Conservation (phyloP, 2,888 invertebrate species). For the Neoascia interrupta region DNA sequence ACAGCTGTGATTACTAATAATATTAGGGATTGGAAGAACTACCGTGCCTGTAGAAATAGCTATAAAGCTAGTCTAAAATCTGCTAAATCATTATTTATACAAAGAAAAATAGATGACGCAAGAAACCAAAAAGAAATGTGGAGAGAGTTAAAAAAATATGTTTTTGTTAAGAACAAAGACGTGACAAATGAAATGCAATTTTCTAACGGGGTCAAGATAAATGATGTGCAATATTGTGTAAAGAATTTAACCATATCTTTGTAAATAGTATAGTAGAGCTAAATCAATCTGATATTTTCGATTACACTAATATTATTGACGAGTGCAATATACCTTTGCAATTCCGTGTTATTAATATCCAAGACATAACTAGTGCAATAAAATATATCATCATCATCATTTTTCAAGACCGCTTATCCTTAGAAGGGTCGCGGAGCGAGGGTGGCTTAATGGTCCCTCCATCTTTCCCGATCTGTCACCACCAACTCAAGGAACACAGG, state of each 20-base stretch:
- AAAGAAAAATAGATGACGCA: neutral
- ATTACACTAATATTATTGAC: neutral
- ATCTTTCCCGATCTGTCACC: too few species aligned
- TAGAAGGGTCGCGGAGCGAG: too few species aligned
- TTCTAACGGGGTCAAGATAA: neutral
- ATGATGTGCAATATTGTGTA: neutral
- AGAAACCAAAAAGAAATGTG: neutral
- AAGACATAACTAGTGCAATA: neutral
- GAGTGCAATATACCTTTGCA: neutral
- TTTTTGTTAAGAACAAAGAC: too few species aligned
- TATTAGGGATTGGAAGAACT: neutral
- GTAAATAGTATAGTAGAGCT: neutral
- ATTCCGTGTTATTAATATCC: neutral
- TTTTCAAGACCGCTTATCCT: too few species aligned
- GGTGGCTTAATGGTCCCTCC: too few species aligned
- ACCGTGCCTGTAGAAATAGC: neutral
- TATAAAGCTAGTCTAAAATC: neutral
- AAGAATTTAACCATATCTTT: neutral
- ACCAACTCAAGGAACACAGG: too few species aligned
- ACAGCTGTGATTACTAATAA: too few species aligned
- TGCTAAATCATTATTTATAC: neutral
- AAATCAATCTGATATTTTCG: neutral
- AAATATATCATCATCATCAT: too few species aligned
- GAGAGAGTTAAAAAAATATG: neutral
- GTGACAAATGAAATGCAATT: neutral